Evolutionary conservation across 2,113 vertebrate species (phyloP).

Genomic region (Romanogobio albipinnatus): DNA sequence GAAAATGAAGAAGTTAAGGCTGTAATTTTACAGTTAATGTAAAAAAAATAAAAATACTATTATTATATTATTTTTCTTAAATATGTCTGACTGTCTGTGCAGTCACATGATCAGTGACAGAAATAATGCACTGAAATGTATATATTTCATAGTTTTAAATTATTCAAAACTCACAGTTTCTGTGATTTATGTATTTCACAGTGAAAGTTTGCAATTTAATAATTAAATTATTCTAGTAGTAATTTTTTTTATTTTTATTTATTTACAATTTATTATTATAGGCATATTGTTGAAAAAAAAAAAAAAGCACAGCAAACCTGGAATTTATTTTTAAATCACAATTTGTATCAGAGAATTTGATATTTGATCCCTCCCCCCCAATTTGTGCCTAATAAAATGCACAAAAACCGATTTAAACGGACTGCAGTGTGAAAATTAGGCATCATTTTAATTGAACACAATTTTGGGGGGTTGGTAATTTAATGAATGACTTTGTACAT

Average conservation of each 20-base stretch:
- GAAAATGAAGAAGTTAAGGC: neutral
- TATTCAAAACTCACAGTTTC: too few species aligned
- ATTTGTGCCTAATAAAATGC: neutral
- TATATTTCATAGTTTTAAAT: too few species aligned
- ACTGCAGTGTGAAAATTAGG: neutral
- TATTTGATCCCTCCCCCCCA: neutral
- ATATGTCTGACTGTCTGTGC: too few species aligned
- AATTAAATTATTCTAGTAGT: neutral
- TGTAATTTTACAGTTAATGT: neutral
- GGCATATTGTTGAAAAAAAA: neutral
- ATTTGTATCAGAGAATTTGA: neutral
- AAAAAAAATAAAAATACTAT: neutral
- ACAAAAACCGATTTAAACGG: neutral
- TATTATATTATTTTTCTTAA: neutral
- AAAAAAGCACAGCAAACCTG: neutral
- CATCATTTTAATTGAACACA: neutral
- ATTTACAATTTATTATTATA: neutral
- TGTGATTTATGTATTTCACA: neutral
- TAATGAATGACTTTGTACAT: neutral
- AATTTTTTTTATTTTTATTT: neutral
- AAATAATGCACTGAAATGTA: too few species aligned
- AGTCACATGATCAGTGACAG: too few species aligned
- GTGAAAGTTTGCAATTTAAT: neutral
- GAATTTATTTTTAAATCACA: neutral
- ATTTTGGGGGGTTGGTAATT: neutral